Base-by-base conservation (phyloP, 1,140 invertebrate species). In the Drosophila sp. region DNA sequence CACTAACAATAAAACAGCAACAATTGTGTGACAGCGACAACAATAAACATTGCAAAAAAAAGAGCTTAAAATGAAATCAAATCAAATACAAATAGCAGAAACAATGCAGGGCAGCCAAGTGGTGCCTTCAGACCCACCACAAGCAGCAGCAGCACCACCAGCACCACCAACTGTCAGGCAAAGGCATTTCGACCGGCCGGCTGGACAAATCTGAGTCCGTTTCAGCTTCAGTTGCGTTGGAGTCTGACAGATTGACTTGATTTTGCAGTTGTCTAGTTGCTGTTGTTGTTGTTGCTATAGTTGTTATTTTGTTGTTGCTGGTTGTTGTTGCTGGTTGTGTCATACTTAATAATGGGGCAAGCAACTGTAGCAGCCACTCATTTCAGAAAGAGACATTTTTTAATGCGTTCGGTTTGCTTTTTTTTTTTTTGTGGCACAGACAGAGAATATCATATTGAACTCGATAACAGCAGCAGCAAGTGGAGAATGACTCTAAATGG, bases 31-130 rank as follows among this genome's bases (percentile, higher is more conserved):
- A 82, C 80, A 80, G 69, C 71, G 48, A 64, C 76, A 80, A 86
- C 63, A 77, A 84, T 86, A 84, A 84, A 75, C 73, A 80, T 84
- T 81, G 78, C 81, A 84, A 65, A 84, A 81, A 78, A 25, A 48
- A 40, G n/a, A 65, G 25, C 50, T 65, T 32, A 65, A 65, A 77
- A 69, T 32, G 62, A 73, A 81, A 73, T 50, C 46, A 72, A 45
- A 53, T 9, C 48, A 69, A 21, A 69, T 72, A 13, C 53, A 64
- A 76, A n/a, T n/a, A n/a, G n/a, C n/a, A n/a, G n/a, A 72, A 53
- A 72, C 54, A 59, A 48, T 38, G 36, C 36, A 38, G 36, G 36
- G 36, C n/a, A 76, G 40, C 76, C 21, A 50, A 72, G 64, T 80
- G 72, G 63, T 41, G 72, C 61, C 21, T 14, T 27, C n/a, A 45